Percentiles rank a stretch among this genome's conserved stretches.
Conservation (phyloP, 2,888 invertebrate species). For the Lycia hirtaria region DNA sequence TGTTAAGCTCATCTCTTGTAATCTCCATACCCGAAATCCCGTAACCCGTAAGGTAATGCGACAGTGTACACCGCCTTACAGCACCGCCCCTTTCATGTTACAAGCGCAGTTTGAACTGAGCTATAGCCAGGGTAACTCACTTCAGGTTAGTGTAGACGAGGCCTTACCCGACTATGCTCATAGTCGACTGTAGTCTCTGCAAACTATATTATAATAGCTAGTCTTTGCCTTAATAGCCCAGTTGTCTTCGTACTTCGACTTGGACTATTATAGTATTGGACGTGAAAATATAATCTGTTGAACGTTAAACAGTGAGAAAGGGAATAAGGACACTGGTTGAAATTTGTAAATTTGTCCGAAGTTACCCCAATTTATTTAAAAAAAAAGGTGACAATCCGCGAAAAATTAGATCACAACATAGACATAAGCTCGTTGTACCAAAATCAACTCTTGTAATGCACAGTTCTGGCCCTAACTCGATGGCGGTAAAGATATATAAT, state of each 20-base stretch:
- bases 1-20: not conserved
- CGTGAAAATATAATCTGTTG: not conserved
- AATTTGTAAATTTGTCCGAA: too few relatives aligned
- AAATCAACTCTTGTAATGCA: too few relatives aligned
- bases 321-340: too few relatives aligned
- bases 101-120: constrained; percentile 50
- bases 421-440: too few relatives aligned
- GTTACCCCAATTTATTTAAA: too few relatives aligned
- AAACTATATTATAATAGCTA: constrained; percentile 14
- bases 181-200: constrained; percentile 7
- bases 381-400: too few relatives aligned
- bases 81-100: constrained; percentile 67
- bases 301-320: too few relatives aligned
- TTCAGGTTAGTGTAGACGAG: constrained; percentile 42
- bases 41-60: constrained; percentile 39
- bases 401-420: too few relatives aligned
- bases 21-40: constrained; percentile 5
- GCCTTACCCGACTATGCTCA: constrained; percentile 32
- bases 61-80: constrained; percentile 49
- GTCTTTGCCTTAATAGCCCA: constrained; percentile 29
- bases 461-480: too few relatives aligned
- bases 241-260: constrained; percentile 11
- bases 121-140: constrained; percentile 22
- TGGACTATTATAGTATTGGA: not conserved
- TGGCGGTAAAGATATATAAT: too few relatives aligned